Conservation (phyloP, 2,113 vertebrate genomes). For the Pteruthius melanotis region DNA sequence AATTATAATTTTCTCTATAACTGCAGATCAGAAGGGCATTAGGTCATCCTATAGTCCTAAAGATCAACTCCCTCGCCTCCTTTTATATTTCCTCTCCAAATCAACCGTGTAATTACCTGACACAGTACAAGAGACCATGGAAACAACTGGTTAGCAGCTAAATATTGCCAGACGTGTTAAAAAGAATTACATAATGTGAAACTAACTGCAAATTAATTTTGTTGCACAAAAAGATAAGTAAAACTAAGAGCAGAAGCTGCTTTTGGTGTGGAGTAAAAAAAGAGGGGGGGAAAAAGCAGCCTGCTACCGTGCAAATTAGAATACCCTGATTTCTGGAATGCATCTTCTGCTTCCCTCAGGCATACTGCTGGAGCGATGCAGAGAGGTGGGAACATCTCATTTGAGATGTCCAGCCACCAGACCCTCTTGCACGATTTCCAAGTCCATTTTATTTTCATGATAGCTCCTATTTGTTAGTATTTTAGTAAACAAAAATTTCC, state of each 20-base stretch:
- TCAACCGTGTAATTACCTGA: not conserved
- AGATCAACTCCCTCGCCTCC: not conserved
- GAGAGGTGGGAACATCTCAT: not conserved
- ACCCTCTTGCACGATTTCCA: not conserved
- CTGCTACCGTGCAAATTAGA: not conserved
- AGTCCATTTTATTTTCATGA: not conserved
- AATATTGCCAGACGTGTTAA: not conserved
- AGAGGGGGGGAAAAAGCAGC: fast-evolving
- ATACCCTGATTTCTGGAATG: not conserved
- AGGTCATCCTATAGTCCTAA: not conserved
- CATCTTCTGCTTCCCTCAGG: not conserved
- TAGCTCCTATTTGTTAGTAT: not conserved
- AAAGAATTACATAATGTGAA: not conserved
- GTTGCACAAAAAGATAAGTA: not conserved
- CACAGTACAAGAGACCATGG: not conserved
- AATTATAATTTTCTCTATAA: not conserved
- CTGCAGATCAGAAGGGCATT: not conserved
- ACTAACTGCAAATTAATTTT: not conserved
- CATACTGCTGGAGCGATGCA: not conserved
- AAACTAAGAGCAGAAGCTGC: not conserved
- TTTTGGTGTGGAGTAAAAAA: not conserved
- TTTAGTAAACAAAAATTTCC: not conserved
- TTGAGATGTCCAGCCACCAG: not conserved
- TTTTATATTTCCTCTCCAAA: not conserved
- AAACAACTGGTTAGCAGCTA: not conserved